A percentile compares a stretch with the other conserved stretches of the same genome.
phyloP scores from a whole-genome alignment of 2,113 vertebrate genomes.

The Lasiurus borealis region DNA sequence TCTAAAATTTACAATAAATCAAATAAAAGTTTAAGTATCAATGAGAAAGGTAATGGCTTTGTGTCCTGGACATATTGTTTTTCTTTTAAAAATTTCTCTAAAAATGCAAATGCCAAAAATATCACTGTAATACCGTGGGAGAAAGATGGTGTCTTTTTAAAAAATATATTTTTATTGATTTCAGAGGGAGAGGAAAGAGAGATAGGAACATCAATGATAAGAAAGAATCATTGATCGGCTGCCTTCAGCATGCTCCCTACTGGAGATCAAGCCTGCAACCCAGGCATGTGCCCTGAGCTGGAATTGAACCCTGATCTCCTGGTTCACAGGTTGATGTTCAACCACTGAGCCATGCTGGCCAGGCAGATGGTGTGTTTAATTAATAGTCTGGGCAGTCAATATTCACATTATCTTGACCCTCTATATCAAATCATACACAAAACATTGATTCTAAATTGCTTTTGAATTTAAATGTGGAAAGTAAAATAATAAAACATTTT shows the following conservation, averaged over 20 bases:
- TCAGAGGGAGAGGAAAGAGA: no score
- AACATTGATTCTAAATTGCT: background rate
- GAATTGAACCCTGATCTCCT: no score
- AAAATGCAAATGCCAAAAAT: conserved; percentile 3
- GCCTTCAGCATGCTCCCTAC: no score
- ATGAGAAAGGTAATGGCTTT: background rate
- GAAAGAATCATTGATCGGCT: no score
- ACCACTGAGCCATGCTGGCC: no score
- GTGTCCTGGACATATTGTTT: background rate
- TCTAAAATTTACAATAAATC: conserved; percentile 13
- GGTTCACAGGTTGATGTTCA: no score
- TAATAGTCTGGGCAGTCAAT: background rate
- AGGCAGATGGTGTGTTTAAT: background rate
- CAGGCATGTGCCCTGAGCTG: no score
- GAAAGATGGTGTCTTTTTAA: background rate
- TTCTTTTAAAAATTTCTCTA: background rate
- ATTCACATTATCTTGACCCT: background rate
- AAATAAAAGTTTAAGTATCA: background rate
- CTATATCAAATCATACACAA: background rate
- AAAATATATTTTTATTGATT: no score
- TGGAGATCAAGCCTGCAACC: no score
- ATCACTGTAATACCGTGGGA: background rate
- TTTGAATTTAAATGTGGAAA: background rate
- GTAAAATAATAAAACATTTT: background rate
- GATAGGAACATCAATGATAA: no score